Evolutionary conservation across 2,113 vertebrate species (phyloP).

Genomic region (Meleagris gallopavo): DNA sequence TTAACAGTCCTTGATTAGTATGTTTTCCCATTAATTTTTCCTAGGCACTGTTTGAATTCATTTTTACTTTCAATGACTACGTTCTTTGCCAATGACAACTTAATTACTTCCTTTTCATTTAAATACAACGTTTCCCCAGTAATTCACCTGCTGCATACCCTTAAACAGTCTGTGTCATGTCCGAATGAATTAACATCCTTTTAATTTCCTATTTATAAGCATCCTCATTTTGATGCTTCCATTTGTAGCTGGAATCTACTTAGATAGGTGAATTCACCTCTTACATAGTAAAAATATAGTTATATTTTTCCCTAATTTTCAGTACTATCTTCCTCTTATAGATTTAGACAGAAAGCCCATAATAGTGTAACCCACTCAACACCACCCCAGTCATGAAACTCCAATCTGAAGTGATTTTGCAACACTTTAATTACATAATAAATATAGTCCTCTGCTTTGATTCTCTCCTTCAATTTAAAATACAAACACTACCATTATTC

Average conservation of each 20-base stretch:
- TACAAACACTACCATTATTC: neutral
- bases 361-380: neutral
- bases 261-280: neutral
- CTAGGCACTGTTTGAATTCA: neutral
- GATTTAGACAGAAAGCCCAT: neutral
- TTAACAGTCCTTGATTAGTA: neutral
- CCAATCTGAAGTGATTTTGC: neutral
- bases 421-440: neutral
- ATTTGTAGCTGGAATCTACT: neutral
- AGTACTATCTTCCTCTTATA: neutral
- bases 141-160: neutral
- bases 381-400: neutral
- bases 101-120: neutral
- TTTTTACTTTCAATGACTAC: neutral
- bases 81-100: neutral
- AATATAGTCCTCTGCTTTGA: neutral
- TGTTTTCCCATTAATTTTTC: neutral
- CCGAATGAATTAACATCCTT: neutral
- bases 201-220: neutral
- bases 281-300: neutral
- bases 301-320: neutral
- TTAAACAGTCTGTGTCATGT: neutral
- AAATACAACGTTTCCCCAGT: neutral
- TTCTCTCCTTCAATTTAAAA: neutral
- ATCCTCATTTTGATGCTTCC: neutral